These are phyloP conservation scores for Calcarius ornatus DNA, from an alignment of 2,113 vertebrate genomes.

Conservation along the genomic window DNA sequence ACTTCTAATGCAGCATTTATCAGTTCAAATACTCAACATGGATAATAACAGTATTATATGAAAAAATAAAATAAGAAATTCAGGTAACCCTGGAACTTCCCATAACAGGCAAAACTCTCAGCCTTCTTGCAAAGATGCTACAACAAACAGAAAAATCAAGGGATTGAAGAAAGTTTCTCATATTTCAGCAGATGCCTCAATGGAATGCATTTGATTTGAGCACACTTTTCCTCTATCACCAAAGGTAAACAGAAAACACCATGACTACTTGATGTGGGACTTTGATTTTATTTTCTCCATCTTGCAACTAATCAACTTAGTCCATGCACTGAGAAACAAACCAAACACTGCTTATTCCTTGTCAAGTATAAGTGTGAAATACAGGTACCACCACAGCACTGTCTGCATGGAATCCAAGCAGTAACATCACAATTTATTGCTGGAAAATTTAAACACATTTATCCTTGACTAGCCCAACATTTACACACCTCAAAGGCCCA, in stretches of 20 bases:
- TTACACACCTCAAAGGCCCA: neutral
- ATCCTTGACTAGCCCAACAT: neutral
- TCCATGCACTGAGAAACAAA: neutral
- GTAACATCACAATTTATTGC: neutral
- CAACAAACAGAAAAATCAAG: neutral
- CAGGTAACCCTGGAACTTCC: neutral
- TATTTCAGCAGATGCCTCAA: neutral
- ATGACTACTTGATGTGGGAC: rapidly evolving
- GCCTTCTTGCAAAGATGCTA: neutral
- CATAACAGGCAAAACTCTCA: neutral
- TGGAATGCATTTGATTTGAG: neutral
- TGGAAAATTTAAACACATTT: neutral
- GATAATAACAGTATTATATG: neutral
- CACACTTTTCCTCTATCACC: neutral
- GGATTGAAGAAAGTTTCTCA: neutral
- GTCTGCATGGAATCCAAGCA: neutral
- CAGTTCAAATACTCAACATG: neutral
- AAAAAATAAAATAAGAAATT: neutral
- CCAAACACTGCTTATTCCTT: neutral
- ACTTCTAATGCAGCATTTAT: neutral
- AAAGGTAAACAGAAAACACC: neutral
- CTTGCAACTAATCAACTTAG: neutral
- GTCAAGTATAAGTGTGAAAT: neutral
- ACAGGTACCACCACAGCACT: neutral
- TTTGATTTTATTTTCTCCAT: neutral